These are phyloP conservation scores for Brenthis daphne DNA, from an alignment of 2,888 invertebrate species.

Conservation along the genomic window DNA sequence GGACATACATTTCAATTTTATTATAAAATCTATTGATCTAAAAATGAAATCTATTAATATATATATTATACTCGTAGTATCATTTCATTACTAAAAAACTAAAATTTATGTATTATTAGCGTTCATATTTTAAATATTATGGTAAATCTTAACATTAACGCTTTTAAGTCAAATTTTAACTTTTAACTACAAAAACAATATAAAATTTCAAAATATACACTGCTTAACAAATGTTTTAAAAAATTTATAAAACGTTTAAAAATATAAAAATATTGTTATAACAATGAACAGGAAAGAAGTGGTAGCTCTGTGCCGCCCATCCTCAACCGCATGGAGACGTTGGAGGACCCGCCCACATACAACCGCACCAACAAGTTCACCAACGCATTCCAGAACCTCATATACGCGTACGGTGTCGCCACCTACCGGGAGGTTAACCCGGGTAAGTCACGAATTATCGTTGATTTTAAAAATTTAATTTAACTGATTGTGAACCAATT, in stretches of 20 bases:
- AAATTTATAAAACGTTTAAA: background rate
- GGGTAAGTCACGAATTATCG: conserved; percentile 64
- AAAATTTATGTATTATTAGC: too few relatives aligned
- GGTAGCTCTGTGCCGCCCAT: conserved; percentile 98
- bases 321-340: conserved; percentile 95
- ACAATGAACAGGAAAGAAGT: conserved; percentile 88
- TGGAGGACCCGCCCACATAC: conserved; percentile 96
- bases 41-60: too few relatives aligned
- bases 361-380: conserved; percentile 98
- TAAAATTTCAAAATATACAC: background rate
- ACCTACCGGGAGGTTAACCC: conserved; percentile 98
- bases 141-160: too few relatives aligned
- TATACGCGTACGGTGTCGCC: conserved; percentile 98
- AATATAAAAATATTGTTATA: conserved; percentile 25
- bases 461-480: too few relatives aligned
- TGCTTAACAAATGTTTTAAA: background rate
- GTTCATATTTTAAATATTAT: too few relatives aligned
- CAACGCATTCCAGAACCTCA: conserved; percentile 95
- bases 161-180: too few relatives aligned
- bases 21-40: too few relatives aligned
- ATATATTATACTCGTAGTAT: too few relatives aligned
- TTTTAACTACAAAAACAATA: too few relatives aligned
- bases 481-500: too few relatives aligned
- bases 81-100: too few relatives aligned
- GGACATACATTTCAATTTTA: too few relatives aligned